Base-by-base conservation (phyloP, 2,797 vertebrate species). In the Acanthiza pusilla region DNA sequence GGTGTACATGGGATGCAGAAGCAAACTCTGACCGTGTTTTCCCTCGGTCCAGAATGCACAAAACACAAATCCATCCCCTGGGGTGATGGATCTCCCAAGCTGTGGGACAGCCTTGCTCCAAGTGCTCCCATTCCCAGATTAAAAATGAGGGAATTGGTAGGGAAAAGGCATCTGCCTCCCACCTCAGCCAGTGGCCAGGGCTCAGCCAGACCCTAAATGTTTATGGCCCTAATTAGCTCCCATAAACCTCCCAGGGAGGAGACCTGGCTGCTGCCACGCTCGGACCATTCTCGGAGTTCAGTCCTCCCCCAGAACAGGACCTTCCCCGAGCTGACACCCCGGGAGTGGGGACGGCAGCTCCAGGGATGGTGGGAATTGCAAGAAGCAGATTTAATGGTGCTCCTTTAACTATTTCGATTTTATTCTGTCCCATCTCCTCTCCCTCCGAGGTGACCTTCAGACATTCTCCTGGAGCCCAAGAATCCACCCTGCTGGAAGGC, bases 201-300 rank as follows among this genome's bases (percentile, higher is more conserved):
- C 80, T 88, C 87, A 38, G 7, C 17, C 36, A 65, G 88, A 30
- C 70, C 51, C 77, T 84, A 91, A 89, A 93, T 57, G 51, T 93
- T 95, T 95, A 94, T 40, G 88, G 80, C 77, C 74, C 38, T 73
- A 73, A 93, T 93, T 87, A 91, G 65, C 70, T 79, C 29, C 23
- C 65, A 70, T 76, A 93, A 95, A 95, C 93, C 88, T 91, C 94
- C 91, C 85, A 80, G 10, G 85, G 88, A 94, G 92, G 65, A 58
- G 88, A 66, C 55, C 29, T 57, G 36, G 42, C 65, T 57, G 76
- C 85, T 73, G 38, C 55, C 71, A 23, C 51, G 51, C 51, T 40
- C 60, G 54, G 88, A 42, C 47, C 14, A 0, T 65, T 80, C 32
- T 25, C 51, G 43, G 63, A 67, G 54, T 16, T 40, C 1, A 63